Conservation (phyloP, 1,140 invertebrate genomes). For the Cataglyphis hispanica region DNA sequence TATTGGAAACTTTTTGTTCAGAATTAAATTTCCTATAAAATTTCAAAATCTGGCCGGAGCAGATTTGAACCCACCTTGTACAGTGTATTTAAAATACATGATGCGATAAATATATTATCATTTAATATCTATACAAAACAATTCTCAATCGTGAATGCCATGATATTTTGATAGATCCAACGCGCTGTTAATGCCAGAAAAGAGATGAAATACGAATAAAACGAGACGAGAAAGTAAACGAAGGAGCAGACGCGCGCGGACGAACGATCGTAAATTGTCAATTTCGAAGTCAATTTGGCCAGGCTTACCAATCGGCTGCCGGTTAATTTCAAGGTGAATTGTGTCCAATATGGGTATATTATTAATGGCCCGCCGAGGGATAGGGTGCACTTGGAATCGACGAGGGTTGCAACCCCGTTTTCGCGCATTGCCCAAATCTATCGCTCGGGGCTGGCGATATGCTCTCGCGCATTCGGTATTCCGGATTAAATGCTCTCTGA, state of each 20-base stretch:
- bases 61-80: too few relatives aligned
- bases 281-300: constrained; percentile 87
- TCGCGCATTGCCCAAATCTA: constrained; percentile 85
- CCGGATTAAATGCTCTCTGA: constrained; percentile 83
- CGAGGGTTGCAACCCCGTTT: constrained; percentile 84
- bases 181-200: constrained; percentile 16
- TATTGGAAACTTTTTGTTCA: too few relatives aligned
- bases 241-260: constrained; percentile 64
- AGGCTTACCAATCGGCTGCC: constrained; percentile 86
- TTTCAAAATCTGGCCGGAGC: too few relatives aligned
- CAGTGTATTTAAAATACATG: too few relatives aligned
- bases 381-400: constrained; percentile 76
- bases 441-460: constrained; percentile 79
- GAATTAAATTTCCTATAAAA: too few relatives aligned
- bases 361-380: constrained; percentile 85
- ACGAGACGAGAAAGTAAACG: constrained; percentile 8
- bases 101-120: background rate
- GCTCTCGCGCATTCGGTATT: constrained; percentile 76
- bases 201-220: background rate
- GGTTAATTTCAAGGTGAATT: constrained; percentile 88
- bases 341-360: constrained; percentile 88
- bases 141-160: constrained; percentile 5
- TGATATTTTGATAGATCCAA: constrained; percentile 23
- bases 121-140: background rate
- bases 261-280: constrained; percentile 86